Evolutionary conservation across 2,888 invertebrate species (phyloP).

Genomic region (Spilarctia lutea): DNA sequence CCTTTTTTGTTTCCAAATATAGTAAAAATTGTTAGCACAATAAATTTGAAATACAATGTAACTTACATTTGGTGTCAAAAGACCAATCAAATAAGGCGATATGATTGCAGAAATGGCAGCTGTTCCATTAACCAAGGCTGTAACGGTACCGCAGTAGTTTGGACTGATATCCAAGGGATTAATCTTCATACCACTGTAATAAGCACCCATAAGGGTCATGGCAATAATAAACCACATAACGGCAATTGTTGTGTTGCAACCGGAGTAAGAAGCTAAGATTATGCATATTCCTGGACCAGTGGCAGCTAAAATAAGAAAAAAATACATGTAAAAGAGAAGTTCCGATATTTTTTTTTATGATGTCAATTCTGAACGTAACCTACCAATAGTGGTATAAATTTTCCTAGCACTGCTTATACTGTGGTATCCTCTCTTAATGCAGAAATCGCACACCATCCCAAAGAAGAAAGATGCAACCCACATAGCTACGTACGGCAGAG

Average conservation of each 20-base stretch:
- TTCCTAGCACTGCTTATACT: constrained; percentile 87
- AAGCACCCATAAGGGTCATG: constrained; percentile 90
- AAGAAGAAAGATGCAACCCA: constrained; percentile 88
- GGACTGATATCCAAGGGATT: constrained; percentile 88
- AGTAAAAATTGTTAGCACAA: neutral
- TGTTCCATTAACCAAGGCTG: constrained; percentile 89
- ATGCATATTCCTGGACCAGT: constrained; percentile 89
- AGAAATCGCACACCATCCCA: constrained; percentile 89
- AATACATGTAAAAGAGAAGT: neutral
- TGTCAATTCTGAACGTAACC: constrained; percentile 45
- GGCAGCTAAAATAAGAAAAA: constrained; percentile 79
- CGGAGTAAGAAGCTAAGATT: constrained; percentile 88
- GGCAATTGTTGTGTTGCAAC: constrained; percentile 84
- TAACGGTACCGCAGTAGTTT: constrained; percentile 88
- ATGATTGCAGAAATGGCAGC: constrained; percentile 88
- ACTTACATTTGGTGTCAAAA: constrained; percentile 87
- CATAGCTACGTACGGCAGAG: constrained; percentile 89
- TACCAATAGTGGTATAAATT: constrained; percentile 90
- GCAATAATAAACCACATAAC: constrained; percentile 88
- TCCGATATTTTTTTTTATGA: neutral
- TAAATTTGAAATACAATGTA: neutral
- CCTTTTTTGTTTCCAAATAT: neutral
- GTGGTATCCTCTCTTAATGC: constrained; percentile 87
- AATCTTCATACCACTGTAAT: constrained; percentile 90
- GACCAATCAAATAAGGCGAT: constrained; percentile 87